A percentile compares a stretch with the other conserved stretches of the same genome.
These are phyloP conservation scores for Glaucomys volans DNA, from an alignment of 2,113 vertebrate genomes.

Conservation along the genomic window DNA sequence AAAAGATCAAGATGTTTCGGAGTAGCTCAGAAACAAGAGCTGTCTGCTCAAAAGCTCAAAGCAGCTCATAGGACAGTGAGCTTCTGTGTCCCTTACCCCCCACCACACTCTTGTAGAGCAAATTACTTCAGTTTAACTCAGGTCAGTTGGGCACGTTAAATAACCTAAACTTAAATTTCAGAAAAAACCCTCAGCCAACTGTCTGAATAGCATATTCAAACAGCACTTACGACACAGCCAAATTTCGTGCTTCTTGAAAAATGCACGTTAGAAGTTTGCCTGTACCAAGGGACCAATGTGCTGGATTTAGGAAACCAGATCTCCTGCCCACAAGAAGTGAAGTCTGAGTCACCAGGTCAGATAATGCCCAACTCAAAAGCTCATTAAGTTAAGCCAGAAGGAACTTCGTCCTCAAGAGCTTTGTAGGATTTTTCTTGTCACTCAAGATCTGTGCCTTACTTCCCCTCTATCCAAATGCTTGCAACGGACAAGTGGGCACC, in stretches of 20 bases:
- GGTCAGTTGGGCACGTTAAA: not conserved
- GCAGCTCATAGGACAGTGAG: not conserved
- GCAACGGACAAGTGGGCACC: not conserved
- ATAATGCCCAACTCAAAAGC: not conserved
- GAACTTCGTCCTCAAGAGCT: not conserved
- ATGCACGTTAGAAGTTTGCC: not conserved
- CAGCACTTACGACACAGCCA: not conserved
- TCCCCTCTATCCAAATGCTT: not conserved
- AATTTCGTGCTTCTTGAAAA: not conserved
- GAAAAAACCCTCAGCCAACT: no score
- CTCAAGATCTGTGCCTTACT: not conserved
- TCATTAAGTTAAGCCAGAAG: not conserved
- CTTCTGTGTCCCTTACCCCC: not conserved
- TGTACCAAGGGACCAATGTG: not conserved
- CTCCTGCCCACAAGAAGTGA: not conserved
- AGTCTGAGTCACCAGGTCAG: not conserved
- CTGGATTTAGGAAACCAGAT: not conserved
- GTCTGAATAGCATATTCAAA: not conserved
- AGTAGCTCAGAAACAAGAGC: not conserved
- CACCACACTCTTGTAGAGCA: not conserved
- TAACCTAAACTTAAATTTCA: not conserved
- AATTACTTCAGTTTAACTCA: not conserved
- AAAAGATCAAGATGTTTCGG: fast-evolving
- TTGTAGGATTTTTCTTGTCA: not conserved
- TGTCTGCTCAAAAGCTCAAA: not conserved